Evolutionary conservation across 2,888 invertebrate species (phyloP).

Genomic region (Drosophila greeni): DNA sequence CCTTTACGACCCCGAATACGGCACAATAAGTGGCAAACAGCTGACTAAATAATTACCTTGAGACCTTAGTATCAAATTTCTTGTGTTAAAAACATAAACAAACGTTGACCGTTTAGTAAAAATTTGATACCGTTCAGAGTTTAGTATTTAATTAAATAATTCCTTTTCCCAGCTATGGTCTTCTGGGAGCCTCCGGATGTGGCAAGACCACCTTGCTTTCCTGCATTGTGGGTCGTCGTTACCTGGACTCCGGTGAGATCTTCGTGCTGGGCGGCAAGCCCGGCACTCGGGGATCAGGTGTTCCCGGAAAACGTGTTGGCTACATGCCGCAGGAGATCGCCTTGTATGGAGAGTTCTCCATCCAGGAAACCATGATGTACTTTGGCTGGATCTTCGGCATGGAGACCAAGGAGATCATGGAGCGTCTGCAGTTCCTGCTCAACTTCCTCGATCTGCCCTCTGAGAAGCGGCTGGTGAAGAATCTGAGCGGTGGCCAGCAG

Average conservation of each 20-base stretch:
- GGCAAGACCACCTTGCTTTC: constrained; percentile 97
- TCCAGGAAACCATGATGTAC: constrained; percentile 96
- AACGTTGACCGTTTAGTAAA: background rate
- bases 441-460: constrained; percentile 95
- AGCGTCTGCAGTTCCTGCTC: constrained; percentile 90
- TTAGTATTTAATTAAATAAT: too few species aligned
- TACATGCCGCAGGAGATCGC: constrained; percentile 98
- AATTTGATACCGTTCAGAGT: background rate
- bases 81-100: background rate
- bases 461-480: constrained; percentile 88
- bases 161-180: constrained; percentile 87
- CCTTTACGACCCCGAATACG: constrained; percentile 10
- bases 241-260: constrained; percentile 91
- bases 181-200: constrained; percentile 96
- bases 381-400: constrained; percentile 98
- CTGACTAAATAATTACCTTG: background rate
- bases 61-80: background rate
- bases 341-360: constrained; percentile 94
- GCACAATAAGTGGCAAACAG: background rate
- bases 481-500: constrained; percentile 94
- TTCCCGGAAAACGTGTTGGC: constrained; percentile 96
- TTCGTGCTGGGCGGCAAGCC: constrained; percentile 94
- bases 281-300: constrained; percentile 92
- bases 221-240: constrained; percentile 93
- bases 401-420: constrained; percentile 88